phyloP scores from a whole-genome alignment of 1,140 invertebrate species.

The Drosophila pachea region DNA sequence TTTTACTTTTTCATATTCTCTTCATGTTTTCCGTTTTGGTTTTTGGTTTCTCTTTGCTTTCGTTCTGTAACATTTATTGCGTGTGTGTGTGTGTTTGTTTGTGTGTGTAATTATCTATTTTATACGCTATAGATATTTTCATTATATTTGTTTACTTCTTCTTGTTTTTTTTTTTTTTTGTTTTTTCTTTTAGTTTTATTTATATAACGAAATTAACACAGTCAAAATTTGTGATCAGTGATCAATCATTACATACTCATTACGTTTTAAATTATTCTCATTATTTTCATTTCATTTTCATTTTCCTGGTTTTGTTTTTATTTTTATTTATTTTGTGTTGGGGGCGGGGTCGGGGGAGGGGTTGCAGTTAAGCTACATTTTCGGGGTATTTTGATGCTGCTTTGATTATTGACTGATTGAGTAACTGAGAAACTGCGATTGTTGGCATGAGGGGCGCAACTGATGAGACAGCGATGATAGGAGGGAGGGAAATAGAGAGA shows the following conservation, averaged over 20 bases:
- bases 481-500: neutral
- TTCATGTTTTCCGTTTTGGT: no score
- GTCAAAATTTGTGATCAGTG: slow-evolving; percentile 78
- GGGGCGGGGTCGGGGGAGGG: no score
- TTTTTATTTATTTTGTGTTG: neutral
- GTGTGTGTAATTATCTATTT: slow-evolving; percentile 59
- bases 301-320: slow-evolving; percentile 23
- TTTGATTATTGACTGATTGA: slow-evolving; percentile 44
- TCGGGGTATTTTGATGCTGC: slow-evolving; percentile 31
- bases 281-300: slow-evolving; percentile 30
- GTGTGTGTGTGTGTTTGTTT: slow-evolving; percentile 51
- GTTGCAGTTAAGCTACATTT: slow-evolving; percentile 44
- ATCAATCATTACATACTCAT: slow-evolving; percentile 77
- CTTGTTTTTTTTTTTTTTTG: slow-evolving; percentile 41
- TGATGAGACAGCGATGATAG: slow-evolving; percentile 4
- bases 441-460: no score
- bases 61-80: slow-evolving; percentile 69
- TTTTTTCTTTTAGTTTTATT: slow-evolving; percentile 56
- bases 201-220: slow-evolving; percentile 78
- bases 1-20: no score
- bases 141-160: slow-evolving; percentile 54
- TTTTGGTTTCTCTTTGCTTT: slow-evolving; percentile 51
- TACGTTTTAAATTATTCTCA: slow-evolving; percentile 67
- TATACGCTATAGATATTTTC: slow-evolving; percentile 72
- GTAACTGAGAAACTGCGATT: slow-evolving; percentile 10